Conservation (phyloP, 2,797 vertebrate species). For the Gymnothorax javanicus region DNA sequence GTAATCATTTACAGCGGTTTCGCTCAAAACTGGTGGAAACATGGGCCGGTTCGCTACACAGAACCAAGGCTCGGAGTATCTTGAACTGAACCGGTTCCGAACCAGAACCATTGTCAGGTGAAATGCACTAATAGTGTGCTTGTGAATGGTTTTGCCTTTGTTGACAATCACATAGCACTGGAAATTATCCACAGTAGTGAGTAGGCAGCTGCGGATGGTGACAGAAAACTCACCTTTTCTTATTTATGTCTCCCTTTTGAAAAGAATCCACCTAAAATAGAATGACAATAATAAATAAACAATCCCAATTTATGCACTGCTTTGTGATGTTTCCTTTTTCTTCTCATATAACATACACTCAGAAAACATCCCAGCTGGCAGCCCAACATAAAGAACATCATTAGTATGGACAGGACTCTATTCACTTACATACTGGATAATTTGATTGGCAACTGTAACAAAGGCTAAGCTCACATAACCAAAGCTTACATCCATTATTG, state of each 20-base stretch:
- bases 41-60: too few species aligned
- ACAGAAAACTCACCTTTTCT: conserved; percentile 68
- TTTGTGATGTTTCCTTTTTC: too few species aligned
- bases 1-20: too few species aligned
- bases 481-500: not conserved
- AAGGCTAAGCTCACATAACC: not conserved
- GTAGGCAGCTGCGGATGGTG: not conserved
- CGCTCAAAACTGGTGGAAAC: too few species aligned
- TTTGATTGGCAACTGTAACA: not conserved
- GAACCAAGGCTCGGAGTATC: too few species aligned
- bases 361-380: conserved; percentile 19
- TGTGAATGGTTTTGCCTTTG: not conserved
- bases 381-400: not conserved
- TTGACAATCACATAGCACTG: not conserved
- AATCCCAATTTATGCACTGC: conserved; percentile 35
- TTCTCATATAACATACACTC: conserved; percentile 10
- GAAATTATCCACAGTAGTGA: conserved; percentile 13
- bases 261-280: conserved; percentile 73
- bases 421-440: not conserved
- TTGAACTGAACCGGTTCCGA: too few species aligned
- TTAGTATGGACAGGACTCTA: not conserved
- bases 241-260: conserved; percentile 66
- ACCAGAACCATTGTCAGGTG: too few species aligned
- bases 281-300: conserved; percentile 71
- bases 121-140: not conserved